Conservation (phyloP, 2,113 vertebrate species). For the Macquaria ambigua region DNA sequence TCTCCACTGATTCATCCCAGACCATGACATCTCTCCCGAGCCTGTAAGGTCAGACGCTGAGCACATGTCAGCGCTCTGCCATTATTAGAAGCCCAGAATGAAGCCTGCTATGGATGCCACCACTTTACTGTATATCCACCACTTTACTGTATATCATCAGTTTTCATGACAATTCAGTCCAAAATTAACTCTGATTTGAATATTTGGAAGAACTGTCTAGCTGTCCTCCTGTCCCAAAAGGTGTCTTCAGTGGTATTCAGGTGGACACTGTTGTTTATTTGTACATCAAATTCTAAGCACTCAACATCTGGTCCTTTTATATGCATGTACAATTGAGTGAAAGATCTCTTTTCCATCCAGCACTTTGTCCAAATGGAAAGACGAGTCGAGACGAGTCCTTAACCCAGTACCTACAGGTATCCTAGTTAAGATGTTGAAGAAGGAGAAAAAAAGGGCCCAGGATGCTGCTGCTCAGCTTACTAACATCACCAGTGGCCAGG, state of each 20-base stretch:
- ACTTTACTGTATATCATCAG: constrained; percentile 8
- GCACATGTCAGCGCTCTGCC: constrained; percentile 36
- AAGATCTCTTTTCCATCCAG: not conserved
- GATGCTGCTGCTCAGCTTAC: constrained; percentile 77
- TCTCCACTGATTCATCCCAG: constrained; percentile 60
- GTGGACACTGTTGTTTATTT: not conserved
- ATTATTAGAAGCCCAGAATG: constrained; percentile 37
- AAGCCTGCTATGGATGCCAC: not conserved
- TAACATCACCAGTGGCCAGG: constrained; percentile 29
- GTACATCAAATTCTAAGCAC: not conserved
- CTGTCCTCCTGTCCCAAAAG: not conserved
- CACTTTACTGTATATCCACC: constrained; percentile 1
- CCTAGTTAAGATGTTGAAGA: constrained; percentile 92
- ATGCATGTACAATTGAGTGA: not conserved
- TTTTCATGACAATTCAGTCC: not conserved
- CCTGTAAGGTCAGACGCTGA: constrained; percentile 48
- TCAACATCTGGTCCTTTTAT: not conserved
- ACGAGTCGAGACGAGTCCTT: constrained; percentile 49
- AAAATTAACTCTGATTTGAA: constrained; percentile 6
- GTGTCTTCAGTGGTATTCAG: not conserved
- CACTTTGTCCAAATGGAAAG: not conserved
- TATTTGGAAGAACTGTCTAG: not conserved
- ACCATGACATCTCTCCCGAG: constrained; percentile 55
- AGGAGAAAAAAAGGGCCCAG: constrained; percentile 88
- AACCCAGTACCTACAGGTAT: constrained; percentile 84